Percentiles rank a stretch among this genome's conserved stretches.
Evolutionary conservation across 2,113 vertebrate species (phyloP).

Genomic region (Copsychus sechellarum): DNA sequence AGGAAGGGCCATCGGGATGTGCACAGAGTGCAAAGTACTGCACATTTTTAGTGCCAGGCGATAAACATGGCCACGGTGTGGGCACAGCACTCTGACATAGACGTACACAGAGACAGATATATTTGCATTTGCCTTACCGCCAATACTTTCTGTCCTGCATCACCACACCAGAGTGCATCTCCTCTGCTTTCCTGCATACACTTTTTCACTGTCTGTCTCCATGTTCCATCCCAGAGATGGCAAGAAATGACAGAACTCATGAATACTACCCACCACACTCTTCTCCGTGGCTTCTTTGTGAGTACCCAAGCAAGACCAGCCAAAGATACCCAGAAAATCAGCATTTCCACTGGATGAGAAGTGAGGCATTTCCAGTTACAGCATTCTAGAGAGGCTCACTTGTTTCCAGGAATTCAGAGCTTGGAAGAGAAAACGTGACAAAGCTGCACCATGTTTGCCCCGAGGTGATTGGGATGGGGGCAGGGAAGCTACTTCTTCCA

Average conservation of each 20-base stretch:
- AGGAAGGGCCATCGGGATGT: neutral
- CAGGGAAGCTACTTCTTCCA: neutral
- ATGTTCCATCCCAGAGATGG: neutral
- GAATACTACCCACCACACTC: neutral
- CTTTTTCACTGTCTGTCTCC: accelerated
- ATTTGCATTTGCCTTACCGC: neutral
- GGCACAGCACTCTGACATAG: neutral
- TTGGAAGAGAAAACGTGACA: neutral
- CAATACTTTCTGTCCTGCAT: neutral
- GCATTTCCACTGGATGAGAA: neutral
- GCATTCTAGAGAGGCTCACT: neutral
- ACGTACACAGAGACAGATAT: neutral
- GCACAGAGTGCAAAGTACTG: neutral
- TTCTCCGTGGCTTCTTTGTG: neutral
- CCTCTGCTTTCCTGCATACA: accelerated
- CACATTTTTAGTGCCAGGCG: accelerated
- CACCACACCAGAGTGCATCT: neutral
- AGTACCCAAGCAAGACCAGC: neutral
- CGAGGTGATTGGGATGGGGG: neutral
- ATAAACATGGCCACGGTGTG: accelerated
- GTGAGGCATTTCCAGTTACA: neutral
- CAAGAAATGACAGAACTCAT: neutral
- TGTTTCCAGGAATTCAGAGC: neutral
- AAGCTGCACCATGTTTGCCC: neutral
- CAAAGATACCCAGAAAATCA: neutral